These are phyloP conservation scores for Chrysolina americana DNA, from an alignment of 2,888 invertebrate genomes.

Conservation along the genomic window DNA sequence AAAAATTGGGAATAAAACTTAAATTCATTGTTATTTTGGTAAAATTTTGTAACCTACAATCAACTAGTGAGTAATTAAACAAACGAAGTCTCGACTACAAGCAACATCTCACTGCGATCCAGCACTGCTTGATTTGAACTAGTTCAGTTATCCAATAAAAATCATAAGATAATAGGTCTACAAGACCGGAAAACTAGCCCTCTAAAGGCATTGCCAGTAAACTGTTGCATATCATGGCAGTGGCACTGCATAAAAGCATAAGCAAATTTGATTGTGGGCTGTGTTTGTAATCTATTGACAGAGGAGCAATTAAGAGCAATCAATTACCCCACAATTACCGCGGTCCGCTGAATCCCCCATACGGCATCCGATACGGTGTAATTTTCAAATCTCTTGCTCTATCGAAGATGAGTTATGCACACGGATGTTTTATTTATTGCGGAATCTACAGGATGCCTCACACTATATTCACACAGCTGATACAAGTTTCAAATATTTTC, in stretches of 20 bases:
- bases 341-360: conserved; percentile 45
- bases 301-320: conserved; percentile 57
- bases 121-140: neutral
- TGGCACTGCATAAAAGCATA: conserved; percentile 44
- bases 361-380: conserved; percentile 42
- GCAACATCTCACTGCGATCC: too few relatives aligned
- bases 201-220: conserved; percentile 30
- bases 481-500: too few relatives aligned
- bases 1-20: too few relatives aligned
- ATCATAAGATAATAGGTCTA: neutral
- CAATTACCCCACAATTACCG: conserved; percentile 56
- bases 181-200: conserved; percentile 6
- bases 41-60: too few relatives aligned
- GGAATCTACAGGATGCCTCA: neutral
- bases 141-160: neutral
- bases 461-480: too few relatives aligned
- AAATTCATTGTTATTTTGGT: neutral
- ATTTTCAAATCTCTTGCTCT: conserved; percentile 42
- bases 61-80: too few relatives aligned
- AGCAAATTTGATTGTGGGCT: conserved; percentile 47
- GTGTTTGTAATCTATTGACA: conserved; percentile 55
- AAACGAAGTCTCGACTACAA: too few relatives aligned
- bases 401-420: conserved; percentile 24
- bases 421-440: conserved; percentile 7
- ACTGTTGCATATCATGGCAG: conserved; percentile 38